These are phyloP conservation scores for Drosophila prolongata DNA, from an alignment of 2,888 invertebrate genomes.

Conservation along the genomic window DNA sequence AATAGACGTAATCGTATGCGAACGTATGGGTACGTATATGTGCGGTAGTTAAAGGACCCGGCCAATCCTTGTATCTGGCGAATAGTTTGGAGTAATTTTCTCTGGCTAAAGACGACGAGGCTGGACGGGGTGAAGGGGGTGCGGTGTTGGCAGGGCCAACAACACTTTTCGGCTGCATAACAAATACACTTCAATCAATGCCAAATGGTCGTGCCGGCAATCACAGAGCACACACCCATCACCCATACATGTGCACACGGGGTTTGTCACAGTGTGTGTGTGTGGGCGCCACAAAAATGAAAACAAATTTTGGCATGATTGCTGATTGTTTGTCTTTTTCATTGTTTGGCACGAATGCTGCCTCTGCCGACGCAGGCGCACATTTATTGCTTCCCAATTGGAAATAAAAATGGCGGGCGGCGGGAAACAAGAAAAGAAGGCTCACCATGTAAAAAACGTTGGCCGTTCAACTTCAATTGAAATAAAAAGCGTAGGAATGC, in stretches of 20 bases:
- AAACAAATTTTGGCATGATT: conserved; percentile 80
- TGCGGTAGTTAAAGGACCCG: conserved; percentile 46
- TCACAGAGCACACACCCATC: conserved; percentile 48
- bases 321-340: conserved; percentile 78
- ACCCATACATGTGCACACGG: conserved; percentile 18
- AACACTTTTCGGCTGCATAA: conserved; percentile 69
- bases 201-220: conserved; percentile 73
- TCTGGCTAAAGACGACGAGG: conserved; percentile 24
- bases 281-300: conserved; percentile 77
- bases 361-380: conserved; percentile 74
- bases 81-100: conserved; percentile 66
- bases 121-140: not conserved
- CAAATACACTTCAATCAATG: conserved; percentile 80
- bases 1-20: conserved; percentile 5
- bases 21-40: not conserved
- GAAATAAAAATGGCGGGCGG: conserved; percentile 73
- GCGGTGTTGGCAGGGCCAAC: conserved; percentile 36
- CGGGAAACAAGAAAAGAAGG: conserved; percentile 19
- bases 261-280: conserved; percentile 40
- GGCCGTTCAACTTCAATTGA: conserved; percentile 55
- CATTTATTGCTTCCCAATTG: conserved; percentile 78
- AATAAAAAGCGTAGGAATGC: conserved; percentile 58
- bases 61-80: conserved; percentile 47
- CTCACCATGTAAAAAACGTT: conserved; percentile 30
- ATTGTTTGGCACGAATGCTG: conserved; percentile 67